These are phyloP conservation scores for Petroica traversi DNA, from an alignment of 2,113 vertebrate genomes.

Conservation along the genomic window DNA sequence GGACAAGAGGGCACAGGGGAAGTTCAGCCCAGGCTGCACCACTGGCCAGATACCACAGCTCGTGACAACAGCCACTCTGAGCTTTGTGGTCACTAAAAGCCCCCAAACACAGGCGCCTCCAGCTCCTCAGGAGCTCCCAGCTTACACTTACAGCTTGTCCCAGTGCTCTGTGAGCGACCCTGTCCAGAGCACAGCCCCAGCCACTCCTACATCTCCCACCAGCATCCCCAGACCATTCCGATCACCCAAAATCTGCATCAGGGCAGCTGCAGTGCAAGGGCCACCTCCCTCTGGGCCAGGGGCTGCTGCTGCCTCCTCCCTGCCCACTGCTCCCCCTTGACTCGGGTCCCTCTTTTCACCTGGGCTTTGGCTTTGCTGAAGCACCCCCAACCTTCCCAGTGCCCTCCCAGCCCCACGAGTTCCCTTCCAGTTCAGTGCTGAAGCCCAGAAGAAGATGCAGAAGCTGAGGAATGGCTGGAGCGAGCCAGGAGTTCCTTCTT, in stretches of 20 bases:
- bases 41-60: background rate
- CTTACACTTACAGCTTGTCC: background rate
- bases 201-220: background rate
- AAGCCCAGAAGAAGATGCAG: background rate
- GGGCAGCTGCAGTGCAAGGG: background rate
- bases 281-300: background rate
- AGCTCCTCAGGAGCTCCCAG: background rate
- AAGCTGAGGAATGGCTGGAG: background rate
- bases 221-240: background rate
- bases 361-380: background rate
- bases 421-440: background rate
- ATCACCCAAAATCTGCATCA: background rate
- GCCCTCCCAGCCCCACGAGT: rapidly evolving
- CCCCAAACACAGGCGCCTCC: background rate
- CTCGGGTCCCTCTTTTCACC: background rate
- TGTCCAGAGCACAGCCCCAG: background rate
- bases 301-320: background rate
- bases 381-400: background rate
- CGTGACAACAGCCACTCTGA: background rate
- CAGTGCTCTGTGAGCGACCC: background rate
- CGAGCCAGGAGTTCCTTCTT: background rate
- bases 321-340: background rate
- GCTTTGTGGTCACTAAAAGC: background rate
- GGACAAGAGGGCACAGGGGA: background rate
- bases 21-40: background rate